Base-by-base conservation (phyloP, 2,797 vertebrate species). In the Catamblyrhynchus diadema region DNA sequence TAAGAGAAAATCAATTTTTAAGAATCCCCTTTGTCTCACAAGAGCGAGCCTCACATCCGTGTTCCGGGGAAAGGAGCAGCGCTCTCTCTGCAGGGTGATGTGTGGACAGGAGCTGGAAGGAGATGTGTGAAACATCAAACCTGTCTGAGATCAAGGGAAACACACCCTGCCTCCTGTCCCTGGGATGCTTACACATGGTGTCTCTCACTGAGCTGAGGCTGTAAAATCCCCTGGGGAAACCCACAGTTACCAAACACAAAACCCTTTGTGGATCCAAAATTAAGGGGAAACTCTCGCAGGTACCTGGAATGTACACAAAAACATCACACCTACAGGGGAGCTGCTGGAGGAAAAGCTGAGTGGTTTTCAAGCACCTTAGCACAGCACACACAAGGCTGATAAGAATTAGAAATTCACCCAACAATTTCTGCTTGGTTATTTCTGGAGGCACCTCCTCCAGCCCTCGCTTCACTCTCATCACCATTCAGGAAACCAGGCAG, bases 181-280 rank as follows among this genome's bases (percentile, higher is more conserved):
- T 22, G 54, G 2, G 8, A 64, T 7, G 6, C 32, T 83, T 66
- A 83, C 39, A 8, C 73, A 77, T 7, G 1, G 41, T 86, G 91
- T 81, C 78, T 90, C 67, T 66, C 4, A 2, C 33, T 5, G 72
- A 53, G 69, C 61, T 66, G 61, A 16, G 7, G 14, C 53, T 33
- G 87, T 82, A 81, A 96, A 96, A 75, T 79, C 85, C 94, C 93
- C 18, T 0, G 75, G 95, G 94, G 87, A 95, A 96, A 90, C 17
- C 91, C 93, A 20, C 53, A 44, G 66, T 74, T 65, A 86, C 41
- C 1, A 1, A 86, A 89, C 45, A 19, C 37, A 50, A 86, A 81
- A 64, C 42, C 48, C 62, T 74, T 30, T 35, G 70, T 59, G 66
- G 45, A 54, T 50, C 75, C 70, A 69, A 79, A 93, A 72, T 51